Conservation (phyloP, 2,113 vertebrate genomes). For the Neopipo cinnamomea region DNA sequence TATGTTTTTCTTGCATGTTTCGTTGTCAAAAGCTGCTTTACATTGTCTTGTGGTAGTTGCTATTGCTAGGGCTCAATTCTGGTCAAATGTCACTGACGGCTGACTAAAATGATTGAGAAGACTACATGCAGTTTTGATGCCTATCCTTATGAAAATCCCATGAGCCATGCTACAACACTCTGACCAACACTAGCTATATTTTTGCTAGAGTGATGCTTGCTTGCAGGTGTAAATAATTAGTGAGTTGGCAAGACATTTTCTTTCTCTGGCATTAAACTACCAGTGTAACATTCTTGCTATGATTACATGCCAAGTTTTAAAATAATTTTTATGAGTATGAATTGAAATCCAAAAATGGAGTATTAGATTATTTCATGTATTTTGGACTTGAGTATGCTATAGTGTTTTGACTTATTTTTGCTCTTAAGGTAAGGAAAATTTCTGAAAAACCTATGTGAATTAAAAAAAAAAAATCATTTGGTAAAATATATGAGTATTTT, state of each 20-base stretch:
- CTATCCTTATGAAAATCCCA: rapidly evolving
- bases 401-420: neutral
- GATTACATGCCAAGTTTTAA: neutral
- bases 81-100: neutral
- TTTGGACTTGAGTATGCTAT: neutral
- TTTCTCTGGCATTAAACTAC: neutral
- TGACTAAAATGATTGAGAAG: neutral
- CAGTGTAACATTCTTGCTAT: neutral
- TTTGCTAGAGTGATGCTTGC: neutral
- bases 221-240: neutral
- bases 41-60: neutral
- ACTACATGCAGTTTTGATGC: neutral
- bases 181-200: neutral
- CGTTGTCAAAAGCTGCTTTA: neutral
- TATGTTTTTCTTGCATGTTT: neutral
- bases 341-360: neutral
- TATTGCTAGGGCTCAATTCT: neutral
- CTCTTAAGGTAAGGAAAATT: neutral
- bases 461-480: neutral
- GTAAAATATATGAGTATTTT: neutral
- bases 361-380: neutral
- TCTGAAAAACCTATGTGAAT: neutral
- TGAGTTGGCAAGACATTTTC: neutral
- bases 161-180: rapidly evolving
- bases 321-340: neutral